phyloP scores from a whole-genome alignment of 2,797 vertebrate species.

The Liasis olivaceus region DNA sequence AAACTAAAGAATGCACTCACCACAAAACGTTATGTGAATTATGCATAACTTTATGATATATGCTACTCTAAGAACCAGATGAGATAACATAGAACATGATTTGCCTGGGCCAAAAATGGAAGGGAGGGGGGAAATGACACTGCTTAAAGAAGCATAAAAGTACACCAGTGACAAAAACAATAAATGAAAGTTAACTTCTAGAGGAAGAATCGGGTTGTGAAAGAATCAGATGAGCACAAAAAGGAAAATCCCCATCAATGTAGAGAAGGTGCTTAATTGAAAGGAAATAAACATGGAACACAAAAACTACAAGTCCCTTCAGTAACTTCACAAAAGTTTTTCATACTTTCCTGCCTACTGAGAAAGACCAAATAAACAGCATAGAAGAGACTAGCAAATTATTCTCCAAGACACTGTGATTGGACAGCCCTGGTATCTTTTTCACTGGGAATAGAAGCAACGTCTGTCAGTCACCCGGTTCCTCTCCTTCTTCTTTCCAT shows the following conservation, averaged over 20 bases:
- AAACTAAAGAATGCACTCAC: background rate
- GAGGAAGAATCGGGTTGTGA: background rate
- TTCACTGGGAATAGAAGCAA: background rate
- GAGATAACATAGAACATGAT: background rate
- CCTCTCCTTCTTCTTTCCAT: background rate
- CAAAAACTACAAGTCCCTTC: background rate
- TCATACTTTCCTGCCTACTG: background rate
- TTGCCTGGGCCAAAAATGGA: background rate
- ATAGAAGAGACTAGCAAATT: background rate
- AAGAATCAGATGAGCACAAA: background rate
- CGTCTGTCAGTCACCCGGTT: background rate
- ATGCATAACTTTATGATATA: background rate
- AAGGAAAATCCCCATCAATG: background rate
- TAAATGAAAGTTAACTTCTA: background rate
- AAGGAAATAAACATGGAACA: background rate
- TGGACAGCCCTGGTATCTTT: background rate
- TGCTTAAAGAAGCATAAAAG: background rate
- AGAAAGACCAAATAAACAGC: background rate
- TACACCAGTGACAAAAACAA: background rate
- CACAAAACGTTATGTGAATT: background rate
- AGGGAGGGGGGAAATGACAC: background rate
- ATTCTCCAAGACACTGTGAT: background rate
- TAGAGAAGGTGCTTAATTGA: background rate
- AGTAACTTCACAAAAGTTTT: background rate
- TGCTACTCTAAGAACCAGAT: background rate